Conservation (phyloP, 2,797 vertebrate species). For the Enteromius trimaculatus region DNA sequence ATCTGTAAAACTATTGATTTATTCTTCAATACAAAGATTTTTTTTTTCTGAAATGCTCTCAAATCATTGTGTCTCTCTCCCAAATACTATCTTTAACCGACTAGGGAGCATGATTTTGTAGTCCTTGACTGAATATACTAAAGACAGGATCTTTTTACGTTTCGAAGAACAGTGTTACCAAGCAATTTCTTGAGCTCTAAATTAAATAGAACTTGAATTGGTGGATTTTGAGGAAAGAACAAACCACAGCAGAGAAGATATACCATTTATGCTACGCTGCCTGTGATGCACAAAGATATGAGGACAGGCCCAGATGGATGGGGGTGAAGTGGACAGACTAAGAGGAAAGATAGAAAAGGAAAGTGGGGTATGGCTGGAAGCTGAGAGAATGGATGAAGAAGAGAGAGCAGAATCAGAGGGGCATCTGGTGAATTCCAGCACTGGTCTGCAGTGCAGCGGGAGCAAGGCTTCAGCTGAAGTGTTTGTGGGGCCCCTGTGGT, state of each 20-base stretch:
- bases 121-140: too few species aligned
- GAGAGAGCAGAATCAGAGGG: slow-evolving; percentile 41
- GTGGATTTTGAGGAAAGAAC: not conserved
- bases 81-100: not conserved
- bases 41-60: not conserved
- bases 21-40: not conserved
- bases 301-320: slow-evolving; percentile 52
- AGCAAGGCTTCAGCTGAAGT: slow-evolving; percentile 70
- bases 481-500: slow-evolving; percentile 79
- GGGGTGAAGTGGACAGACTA: slow-evolving; percentile 41
- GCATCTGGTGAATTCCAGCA: slow-evolving; percentile 67
- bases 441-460: slow-evolving; percentile 64
- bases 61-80: not conserved
- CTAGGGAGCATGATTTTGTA: too few species aligned
- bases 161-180: not conserved
- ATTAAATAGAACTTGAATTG: not conserved
- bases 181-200: not conserved
- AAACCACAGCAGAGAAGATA: slow-evolving; percentile 8
- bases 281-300: slow-evolving; percentile 43
- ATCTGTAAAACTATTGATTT: too few species aligned
- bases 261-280: slow-evolving; percentile 27
- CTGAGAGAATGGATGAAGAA: slow-evolving; percentile 44
- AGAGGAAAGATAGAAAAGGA: slow-evolving; percentile 39
- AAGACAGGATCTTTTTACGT: not conserved
- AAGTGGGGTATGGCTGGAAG: slow-evolving; percentile 34